Conservation (phyloP, 2,113 vertebrate species). For the Scomber scombrus region DNA sequence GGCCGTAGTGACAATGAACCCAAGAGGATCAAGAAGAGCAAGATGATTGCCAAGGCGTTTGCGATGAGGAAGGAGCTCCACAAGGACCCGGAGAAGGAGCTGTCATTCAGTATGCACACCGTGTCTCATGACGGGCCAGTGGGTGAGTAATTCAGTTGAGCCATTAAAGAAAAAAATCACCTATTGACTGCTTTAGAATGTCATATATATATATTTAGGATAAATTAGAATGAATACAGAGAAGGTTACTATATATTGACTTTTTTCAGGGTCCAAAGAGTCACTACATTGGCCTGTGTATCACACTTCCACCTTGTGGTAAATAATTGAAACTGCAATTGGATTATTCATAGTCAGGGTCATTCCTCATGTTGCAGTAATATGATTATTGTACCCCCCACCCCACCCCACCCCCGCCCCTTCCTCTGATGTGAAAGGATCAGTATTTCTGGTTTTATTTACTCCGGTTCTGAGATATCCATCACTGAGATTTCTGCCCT, state of each 20-base stretch:
- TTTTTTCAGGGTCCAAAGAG: not conserved
- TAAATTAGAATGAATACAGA: not conserved
- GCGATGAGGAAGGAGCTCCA: conserved; percentile 95
- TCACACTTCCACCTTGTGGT: conserved; percentile 40
- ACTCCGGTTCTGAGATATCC: too few species aligned
- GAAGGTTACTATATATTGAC: not conserved
- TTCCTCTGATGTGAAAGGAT: too few species aligned
- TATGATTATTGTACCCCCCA: not conserved
- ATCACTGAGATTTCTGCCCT: too few species aligned
- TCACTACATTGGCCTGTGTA: not conserved
- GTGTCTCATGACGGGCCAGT: conserved; percentile 96
- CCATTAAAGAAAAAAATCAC: not conserved
- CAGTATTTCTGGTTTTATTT: too few species aligned
- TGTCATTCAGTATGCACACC: conserved; percentile 98
- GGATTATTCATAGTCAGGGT: not conserved
- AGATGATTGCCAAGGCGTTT: conserved; percentile 99
- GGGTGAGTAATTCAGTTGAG: conserved; percentile 82
- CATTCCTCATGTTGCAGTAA: not conserved
- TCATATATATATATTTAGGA: not conserved
- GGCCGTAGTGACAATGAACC: conserved; percentile 95
- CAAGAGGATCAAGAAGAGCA: conserved; percentile 98
- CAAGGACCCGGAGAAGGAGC: conserved; percentile 92
- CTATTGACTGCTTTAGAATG: too few species aligned
- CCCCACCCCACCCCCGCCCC: too few species aligned
- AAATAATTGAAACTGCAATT: conserved; percentile 12